Base-by-base conservation (phyloP, 2,888 invertebrate genomes). In the Exephanes ischioxanthus region DNA sequence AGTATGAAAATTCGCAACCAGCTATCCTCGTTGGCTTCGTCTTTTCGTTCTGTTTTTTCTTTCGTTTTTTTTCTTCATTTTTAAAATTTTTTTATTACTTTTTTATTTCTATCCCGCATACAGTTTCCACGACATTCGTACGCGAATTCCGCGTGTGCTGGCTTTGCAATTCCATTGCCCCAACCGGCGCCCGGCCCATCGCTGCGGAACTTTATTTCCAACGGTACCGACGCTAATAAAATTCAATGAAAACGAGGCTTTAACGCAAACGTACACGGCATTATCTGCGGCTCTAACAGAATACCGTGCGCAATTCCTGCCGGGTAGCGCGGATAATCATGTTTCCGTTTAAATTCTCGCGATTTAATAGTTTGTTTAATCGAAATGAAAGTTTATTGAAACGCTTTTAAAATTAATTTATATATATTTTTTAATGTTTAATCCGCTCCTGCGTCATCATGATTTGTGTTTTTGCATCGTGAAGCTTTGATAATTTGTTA, bases 191-290 rank as follows among this genome's bases (percentile, higher is more conserved):
- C 61, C 41, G n/a, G 19, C 19, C 67, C 19, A 14, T 63, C 58
- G 63, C 63, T 4, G 19, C 26, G 37, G 19, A 67, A 67, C 19
- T 67, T 67, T 41, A 67, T 67, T 37, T 67, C 22, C 19, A 19
- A 41, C 67, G 67, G 37, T 67, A 67, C 67, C 37, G 37, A 6
- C 41, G 22, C 67, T 67, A 41, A 41, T 67, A 67, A 67, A 67
- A 67, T 67, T 67, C 67, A 41, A 67, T 67, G 67, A 41, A 67
- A 67, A 67, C 67, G 41, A 37, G 67, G 67, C 67, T 41, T 41
- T 19, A 41, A 41, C 67, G 67, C 67, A 67, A 67, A 41, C 41
- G 14, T 41, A 67, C 67, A 67, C 37, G 41, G 41, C 9, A 41
- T 37, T 67, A 67, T n/a, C 67, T 22, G 41, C 16, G 41, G 37